phyloP scores from a whole-genome alignment of 2,113 vertebrate genomes.

The Chaenocephalus aceratus region DNA sequence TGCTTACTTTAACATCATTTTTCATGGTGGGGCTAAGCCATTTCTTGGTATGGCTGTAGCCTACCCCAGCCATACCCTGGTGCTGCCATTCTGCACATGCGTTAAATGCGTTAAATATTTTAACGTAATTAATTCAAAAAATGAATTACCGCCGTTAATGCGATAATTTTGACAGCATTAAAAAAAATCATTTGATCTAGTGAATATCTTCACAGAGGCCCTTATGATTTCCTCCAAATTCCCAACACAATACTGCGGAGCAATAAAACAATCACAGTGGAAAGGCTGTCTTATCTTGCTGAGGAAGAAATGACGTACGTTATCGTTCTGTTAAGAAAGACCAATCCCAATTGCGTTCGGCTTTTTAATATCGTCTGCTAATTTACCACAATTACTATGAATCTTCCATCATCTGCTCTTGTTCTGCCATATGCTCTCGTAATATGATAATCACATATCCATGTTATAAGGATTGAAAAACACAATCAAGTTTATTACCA shows the following conservation, averaged over 20 bases:
- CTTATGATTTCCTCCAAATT: conserved; percentile 31
- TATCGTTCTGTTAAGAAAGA: neutral
- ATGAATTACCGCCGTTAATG: too few relatives aligned
- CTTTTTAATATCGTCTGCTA: conserved; percentile 17
- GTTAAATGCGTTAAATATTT: too few relatives aligned
- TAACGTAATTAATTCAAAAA: too few relatives aligned
- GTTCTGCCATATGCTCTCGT: conserved; percentile 42
- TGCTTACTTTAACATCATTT: too few relatives aligned
- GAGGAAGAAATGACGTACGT: neutral
- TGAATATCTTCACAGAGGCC: conserved; percentile 42
- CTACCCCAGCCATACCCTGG: too few relatives aligned
- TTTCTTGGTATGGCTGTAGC: too few relatives aligned
- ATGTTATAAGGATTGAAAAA: conserved; percentile 25
- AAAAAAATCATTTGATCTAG: conserved; percentile 44
- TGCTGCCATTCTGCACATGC: too few relatives aligned
- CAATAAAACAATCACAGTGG: conserved; percentile 35
- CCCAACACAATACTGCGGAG: conserved; percentile 8
- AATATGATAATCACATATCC: conserved; percentile 47
- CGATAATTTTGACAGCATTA: neutral
- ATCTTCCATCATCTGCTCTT: conserved; percentile 30
- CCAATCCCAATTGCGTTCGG: neutral
- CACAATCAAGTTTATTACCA: conserved; percentile 22
- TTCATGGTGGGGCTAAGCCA: too few relatives aligned
- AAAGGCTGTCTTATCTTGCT: neutral
- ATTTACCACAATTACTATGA: conserved; percentile 17